Evolutionary conservation across 2,797 vertebrate genomes (phyloP).

Genomic region (Crax fasciolata): DNA sequence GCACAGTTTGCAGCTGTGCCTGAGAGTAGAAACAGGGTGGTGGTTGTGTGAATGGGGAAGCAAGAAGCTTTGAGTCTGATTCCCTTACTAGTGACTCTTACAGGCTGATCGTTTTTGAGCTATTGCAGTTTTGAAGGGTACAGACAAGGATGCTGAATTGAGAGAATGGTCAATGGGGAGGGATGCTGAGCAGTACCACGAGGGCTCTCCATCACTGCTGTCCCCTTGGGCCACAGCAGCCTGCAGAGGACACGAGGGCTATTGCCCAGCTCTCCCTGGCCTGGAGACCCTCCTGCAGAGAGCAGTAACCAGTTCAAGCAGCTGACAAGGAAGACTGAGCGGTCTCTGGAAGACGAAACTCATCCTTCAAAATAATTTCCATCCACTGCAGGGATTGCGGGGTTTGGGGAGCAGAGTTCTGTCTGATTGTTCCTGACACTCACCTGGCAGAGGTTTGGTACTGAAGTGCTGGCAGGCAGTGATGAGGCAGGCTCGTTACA

Average conservation of each 20-base stretch:
- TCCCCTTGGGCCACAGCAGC: too few species aligned
- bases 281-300: not conserved
- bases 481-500: not conserved
- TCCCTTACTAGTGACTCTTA: fast-evolving
- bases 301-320: not conserved
- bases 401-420: not conserved
- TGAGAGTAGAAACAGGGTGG: fast-evolving
- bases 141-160: not conserved
- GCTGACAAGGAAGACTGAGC: not conserved
- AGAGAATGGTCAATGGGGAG: not conserved
- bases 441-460: conserved; percentile 4
- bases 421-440: not conserved
- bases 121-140: not conserved
- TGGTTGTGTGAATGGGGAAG: not conserved
- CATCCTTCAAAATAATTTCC: not conserved
- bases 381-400: not conserved
- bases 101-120: not conserved
- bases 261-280: not conserved
- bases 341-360: not conserved
- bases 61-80: fast-evolving
- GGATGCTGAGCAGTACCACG: fast-evolving
- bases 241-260: not conserved
- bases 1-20: fast-evolving
- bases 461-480: not conserved
- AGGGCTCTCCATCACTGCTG: not conserved